Conservation (phyloP, 2,888 invertebrate genomes). For the Drosophila flavopinicola region DNA sequence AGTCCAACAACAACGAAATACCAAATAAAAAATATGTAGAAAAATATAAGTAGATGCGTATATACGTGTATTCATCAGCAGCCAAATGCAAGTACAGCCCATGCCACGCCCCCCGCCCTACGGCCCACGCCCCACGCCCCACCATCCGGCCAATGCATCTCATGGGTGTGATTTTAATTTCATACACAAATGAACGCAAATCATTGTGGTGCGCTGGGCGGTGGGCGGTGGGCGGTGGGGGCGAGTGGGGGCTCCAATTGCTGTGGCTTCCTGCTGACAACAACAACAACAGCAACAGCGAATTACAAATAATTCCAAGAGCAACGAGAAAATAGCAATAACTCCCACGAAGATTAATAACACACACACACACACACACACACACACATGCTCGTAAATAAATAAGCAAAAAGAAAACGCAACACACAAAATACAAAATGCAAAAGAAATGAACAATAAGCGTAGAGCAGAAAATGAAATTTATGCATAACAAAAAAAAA, state of each 20-base stretch:
- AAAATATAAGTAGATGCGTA: conserved; percentile 15
- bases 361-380: conserved; percentile 42
- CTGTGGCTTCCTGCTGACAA: conserved; percentile 32
- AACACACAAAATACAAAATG: conserved; percentile 50
- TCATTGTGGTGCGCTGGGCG: conserved; percentile 46
- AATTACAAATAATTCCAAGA: conserved; percentile 46
- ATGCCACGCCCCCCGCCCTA: not conserved
- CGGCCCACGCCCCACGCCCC: not conserved
- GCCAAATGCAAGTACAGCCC: conserved; percentile 40
- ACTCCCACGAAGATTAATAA: conserved; percentile 83
- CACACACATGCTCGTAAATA: conserved; percentile 53
- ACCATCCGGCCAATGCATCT: conserved; percentile 63
- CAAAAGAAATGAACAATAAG: conserved; percentile 68
- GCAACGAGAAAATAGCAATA: conserved; percentile 68
- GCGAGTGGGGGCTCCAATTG: conserved; percentile 8
- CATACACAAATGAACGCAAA: conserved; percentile 84
- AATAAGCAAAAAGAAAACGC: conserved; percentile 50
- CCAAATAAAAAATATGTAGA: conserved; percentile 34
- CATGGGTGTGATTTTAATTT: conserved; percentile 85
- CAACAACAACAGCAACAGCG: conserved; percentile 21
- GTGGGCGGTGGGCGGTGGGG: not conserved
- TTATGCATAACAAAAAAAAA: conserved; percentile 78
- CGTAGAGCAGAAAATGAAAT: conserved; percentile 69
- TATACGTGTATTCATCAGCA: conserved; percentile 43
- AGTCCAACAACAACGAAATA: conserved; percentile 8